Conservation (phyloP, 2,888 invertebrate species). For the Eilema depressum region DNA sequence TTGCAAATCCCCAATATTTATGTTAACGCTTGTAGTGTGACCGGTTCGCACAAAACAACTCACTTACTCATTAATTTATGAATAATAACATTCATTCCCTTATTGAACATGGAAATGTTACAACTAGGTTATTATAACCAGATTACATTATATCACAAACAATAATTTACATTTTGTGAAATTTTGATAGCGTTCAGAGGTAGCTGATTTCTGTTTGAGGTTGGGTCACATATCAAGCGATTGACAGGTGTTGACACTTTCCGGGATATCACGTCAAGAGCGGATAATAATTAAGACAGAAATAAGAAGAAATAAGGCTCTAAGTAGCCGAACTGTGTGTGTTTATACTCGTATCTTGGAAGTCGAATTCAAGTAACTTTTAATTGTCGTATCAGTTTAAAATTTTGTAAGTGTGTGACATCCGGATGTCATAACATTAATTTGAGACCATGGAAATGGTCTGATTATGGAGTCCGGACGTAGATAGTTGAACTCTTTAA, state of each 20-base stretch:
- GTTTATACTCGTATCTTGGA: too few relatives aligned
- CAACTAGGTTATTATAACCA: not conserved
- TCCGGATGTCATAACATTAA: constrained; percentile 2
- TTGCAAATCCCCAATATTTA: constrained; percentile 27
- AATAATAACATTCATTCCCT: constrained; percentile 15
- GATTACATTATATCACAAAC: not conserved
- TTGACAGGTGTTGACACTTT: not conserved
- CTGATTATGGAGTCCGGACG: not conserved
- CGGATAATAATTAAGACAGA: not conserved
- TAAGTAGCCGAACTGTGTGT: not conserved
- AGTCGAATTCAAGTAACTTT: not conserved
- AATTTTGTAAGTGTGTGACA: not conserved
- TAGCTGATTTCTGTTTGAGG: not conserved
- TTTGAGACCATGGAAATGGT: not conserved
- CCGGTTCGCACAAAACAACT: constrained; percentile 38
- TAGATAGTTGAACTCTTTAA: not conserved
- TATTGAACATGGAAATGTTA: not conserved
- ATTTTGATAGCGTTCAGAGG: not conserved
- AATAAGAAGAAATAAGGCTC: not conserved
- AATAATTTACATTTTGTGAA: not conserved
- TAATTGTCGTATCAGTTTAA: not conserved
- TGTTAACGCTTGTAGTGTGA: constrained; percentile 21
- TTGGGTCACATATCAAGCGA: constrained; percentile 1
- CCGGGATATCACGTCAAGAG: not conserved
- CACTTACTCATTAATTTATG: constrained; percentile 33